Evolutionary conservation across 2,888 invertebrate species (phyloP).

Genomic region (Ptychoptera albimana): DNA sequence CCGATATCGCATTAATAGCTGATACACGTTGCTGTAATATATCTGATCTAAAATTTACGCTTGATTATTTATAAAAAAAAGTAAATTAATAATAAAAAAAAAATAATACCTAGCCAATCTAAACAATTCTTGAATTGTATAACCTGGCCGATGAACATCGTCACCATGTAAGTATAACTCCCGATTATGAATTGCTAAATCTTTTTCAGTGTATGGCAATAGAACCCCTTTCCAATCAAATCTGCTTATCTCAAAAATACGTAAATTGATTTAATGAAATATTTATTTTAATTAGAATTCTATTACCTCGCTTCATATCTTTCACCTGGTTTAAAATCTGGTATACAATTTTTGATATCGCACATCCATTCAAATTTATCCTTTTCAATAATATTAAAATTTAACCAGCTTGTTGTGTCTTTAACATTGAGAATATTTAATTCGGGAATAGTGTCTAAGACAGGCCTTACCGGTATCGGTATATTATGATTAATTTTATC

Average conservation of each 20-base stretch:
- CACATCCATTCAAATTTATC: constrained; percentile 85
- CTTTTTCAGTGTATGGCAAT: constrained; percentile 49
- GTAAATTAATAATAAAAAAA: neutral
- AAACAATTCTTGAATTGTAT: constrained; percentile 76
- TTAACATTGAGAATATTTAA: constrained; percentile 42
- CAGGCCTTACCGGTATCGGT: neutral
- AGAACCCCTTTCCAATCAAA: constrained; percentile 73
- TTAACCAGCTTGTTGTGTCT: constrained; percentile 54
- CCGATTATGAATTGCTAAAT: constrained; percentile 36
- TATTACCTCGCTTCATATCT: constrained; percentile 52
- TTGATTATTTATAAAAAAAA: neutral
- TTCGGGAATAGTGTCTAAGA: constrained; percentile 30
- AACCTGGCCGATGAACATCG: constrained; percentile 81
- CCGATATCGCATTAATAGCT: constrained; percentile 64
- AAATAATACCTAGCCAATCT: constrained; percentile 44
- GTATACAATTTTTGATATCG: constrained; percentile 41
- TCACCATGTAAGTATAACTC: constrained; percentile 85
- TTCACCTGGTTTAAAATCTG: constrained; percentile 37
- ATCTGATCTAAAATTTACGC: constrained; percentile 36
- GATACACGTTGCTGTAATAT: constrained; percentile 71
- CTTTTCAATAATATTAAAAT: constrained; percentile 73
- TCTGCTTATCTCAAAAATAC: too few species aligned
- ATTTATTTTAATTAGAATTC: neutral
- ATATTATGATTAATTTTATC: neutral
- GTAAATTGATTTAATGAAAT: neutral